Percentiles rank a stretch among this genome's conserved stretches.
phyloP scores from a whole-genome alignment of 2,113 vertebrate genomes.

The Pseudorectes ferrugineus region DNA sequence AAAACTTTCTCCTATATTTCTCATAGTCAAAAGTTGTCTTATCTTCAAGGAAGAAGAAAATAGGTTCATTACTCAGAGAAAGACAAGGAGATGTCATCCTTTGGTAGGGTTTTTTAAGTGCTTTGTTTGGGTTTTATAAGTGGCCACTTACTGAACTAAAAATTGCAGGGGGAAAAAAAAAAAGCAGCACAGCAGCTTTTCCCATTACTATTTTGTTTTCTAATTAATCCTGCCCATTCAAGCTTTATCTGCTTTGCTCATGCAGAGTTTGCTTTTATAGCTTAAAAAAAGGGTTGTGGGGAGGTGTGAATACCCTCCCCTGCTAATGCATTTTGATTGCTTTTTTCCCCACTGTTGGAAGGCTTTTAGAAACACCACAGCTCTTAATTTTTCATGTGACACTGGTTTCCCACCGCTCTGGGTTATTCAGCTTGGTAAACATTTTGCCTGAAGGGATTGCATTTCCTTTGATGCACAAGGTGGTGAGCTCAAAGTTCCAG shows the following conservation, averaged over 20 bases:
- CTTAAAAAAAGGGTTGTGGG: neutral
- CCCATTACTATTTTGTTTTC: conserved; percentile 34
- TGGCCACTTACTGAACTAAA: neutral
- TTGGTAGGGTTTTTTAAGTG: neutral
- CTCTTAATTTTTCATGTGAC: conserved; percentile 35
- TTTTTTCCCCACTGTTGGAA: neutral
- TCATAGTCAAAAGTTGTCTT: conserved; percentile 54
- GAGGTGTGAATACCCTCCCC: neutral
- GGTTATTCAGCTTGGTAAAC: neutral
- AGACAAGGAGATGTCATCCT: conserved; percentile 14
- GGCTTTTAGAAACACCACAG: neutral
- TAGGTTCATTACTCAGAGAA: conserved; percentile 60
- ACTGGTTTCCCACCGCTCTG: neutral
- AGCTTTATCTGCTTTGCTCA: conserved; percentile 22
- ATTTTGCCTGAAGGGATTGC: neutral
- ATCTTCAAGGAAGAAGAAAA: conserved; percentile 53
- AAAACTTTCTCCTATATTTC: conserved; percentile 51
- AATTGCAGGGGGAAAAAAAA: neutral
- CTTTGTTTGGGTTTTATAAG: conserved; percentile 20
- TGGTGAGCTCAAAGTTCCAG: neutral
- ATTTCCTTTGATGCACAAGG: neutral
- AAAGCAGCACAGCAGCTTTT: neutral
- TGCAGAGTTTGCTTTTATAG: neutral
- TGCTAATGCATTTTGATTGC: conserved; percentile 13
- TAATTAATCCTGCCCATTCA: conserved; percentile 48